These are phyloP conservation scores for Cepphus grylle DNA, from an alignment of 2,113 vertebrate genomes.

Conservation along the genomic window DNA sequence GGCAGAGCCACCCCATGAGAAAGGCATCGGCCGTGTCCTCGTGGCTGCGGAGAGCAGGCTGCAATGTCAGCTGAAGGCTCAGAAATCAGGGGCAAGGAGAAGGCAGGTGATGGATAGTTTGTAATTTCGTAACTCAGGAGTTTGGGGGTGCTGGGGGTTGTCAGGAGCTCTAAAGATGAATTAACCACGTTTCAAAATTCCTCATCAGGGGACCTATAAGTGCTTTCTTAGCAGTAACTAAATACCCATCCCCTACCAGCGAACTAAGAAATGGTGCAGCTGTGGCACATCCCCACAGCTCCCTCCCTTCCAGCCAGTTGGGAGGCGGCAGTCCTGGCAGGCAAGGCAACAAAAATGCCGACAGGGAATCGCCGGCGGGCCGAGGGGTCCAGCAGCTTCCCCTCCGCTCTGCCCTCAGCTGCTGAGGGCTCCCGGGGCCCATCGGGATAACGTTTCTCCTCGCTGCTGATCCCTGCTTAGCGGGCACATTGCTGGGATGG, in stretches of 20 bases:
- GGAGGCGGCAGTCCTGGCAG: not conserved
- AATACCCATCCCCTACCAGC: not conserved
- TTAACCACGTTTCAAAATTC: not conserved
- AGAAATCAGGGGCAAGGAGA: not conserved
- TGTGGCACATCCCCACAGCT: not conserved
- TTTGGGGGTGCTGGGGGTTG: not conserved
- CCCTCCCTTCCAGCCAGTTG: not conserved
- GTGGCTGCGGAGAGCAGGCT: not conserved
- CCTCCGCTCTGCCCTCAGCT: conserved; percentile 29
- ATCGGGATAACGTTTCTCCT: not conserved
- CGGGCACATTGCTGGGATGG: conserved; percentile 32
- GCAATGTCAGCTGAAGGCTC: not conserved
- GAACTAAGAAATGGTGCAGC: not conserved
- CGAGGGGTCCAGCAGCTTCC: not conserved
- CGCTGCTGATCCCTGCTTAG: not conserved
- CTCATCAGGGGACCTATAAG: not conserved
- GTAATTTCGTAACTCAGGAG: not conserved
- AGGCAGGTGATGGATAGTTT: not conserved
- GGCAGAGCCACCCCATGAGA: not conserved
- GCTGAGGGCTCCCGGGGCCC: not conserved
- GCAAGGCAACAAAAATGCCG: not conserved
- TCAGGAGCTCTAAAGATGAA: not conserved
- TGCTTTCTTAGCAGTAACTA: not conserved
- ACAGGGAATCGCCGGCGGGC: not conserved
- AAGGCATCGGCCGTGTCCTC: not conserved